Base-by-base conservation (phyloP, 1,140 invertebrate genomes). In the Danaus melanippus region DNA sequence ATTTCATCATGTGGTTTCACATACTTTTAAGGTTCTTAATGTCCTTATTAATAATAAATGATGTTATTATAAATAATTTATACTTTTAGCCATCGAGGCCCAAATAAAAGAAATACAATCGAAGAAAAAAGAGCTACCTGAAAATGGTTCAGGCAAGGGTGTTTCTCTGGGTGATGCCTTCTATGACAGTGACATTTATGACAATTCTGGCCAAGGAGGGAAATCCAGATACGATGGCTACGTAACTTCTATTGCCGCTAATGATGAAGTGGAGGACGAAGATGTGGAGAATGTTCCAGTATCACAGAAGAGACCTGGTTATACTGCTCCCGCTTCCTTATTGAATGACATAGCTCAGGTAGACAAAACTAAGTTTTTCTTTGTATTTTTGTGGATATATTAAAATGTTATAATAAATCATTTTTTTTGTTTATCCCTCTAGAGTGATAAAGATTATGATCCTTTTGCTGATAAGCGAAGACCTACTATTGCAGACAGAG, bases 181-280 rank as follows among this genome's bases (percentile, higher is more conserved):
- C 70, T 98, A 95, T 88, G 97, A 99, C 86, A 92, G 92, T 74
- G 96, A 98, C 67, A 96, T 98, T 66, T 98, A 98, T 86, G 96
- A 96, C 76, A 92, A 90, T 50, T 79, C 83, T 40, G 84, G 85
- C 12, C 85, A 86, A 53, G 84, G 78, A 17, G 89, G 89, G 6
- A 94, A 94, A 65, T 92, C 92, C 12, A 95, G 96, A 79, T 98
- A 94, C 88, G 95, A 96, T 77, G 96, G 96, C 41, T 98, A 98
- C 88, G 95, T 97, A 43, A 97, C 96, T 54, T 98, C 97, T 0
- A 98, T 98, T 88, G 96, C 96, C 52, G 93, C 96, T 0, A 97
- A 96, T 88, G 96, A 97, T 84, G 87, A 96, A 90, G 95, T 97
- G 66, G 96, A 97, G 81, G 93, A 94, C 75, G 95, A 97, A 74